A percentile compares a stretch with the other conserved stretches of the same genome.
These are phyloP conservation scores for Halcyon smyrnensis DNA, from an alignment of 2,797 vertebrate genomes.

Conservation along the genomic window DNA sequence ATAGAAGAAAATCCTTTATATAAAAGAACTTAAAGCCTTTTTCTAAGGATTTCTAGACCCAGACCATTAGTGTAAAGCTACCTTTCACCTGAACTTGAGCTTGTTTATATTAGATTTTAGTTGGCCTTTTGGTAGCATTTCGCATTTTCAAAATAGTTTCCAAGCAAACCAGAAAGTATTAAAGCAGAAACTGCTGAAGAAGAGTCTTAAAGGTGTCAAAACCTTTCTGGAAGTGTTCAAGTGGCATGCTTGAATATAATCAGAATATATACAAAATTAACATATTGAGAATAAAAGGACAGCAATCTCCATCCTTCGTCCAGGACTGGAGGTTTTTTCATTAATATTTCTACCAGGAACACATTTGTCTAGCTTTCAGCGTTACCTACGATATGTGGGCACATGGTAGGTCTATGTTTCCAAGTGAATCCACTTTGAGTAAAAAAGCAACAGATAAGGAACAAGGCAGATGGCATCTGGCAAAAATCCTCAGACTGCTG, in stretches of 20 bases:
- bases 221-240: neutral
- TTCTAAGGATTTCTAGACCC: constrained; percentile 1
- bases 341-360: neutral
- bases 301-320: neutral
- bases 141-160: neutral
- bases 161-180: neutral
- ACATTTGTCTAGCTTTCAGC: neutral
- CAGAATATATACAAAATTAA: neutral
- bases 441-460: neutral
- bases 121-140: neutral
- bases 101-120: constrained; percentile 21
- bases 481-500: neutral
- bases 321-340: neutral
- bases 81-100: constrained; percentile 26
- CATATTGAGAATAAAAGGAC: neutral
- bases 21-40: constrained; percentile 11
- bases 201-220: constrained; percentile 8
- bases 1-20: constrained; percentile 35
- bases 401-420: neutral
- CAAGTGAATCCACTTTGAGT: neutral
- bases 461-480: neutral
- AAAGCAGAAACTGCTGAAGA: neutral
- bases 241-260: neutral
- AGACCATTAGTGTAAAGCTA: constrained; percentile 23
- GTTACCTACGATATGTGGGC: neutral